Percentiles rank a stretch among this genome's conserved stretches.
Conservation (phyloP, 2,797 vertebrate species). For the Microctenopoma steveboyesi region DNA sequence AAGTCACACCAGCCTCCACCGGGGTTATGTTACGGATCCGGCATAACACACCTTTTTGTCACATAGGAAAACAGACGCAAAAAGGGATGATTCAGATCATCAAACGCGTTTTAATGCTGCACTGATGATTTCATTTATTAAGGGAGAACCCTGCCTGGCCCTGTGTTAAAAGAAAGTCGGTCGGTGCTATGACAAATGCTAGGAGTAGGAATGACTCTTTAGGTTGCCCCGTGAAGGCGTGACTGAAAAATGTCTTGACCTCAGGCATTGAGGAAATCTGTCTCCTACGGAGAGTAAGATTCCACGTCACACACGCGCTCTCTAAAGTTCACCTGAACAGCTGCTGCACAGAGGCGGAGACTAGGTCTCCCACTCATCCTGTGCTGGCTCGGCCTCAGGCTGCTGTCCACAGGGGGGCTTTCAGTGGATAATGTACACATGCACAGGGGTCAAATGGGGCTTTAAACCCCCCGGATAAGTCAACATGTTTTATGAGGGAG, state of each 20-base stretch:
- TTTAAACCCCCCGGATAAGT: conserved; percentile 22
- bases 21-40: conserved; percentile 18
- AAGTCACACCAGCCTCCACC: conserved; percentile 46
- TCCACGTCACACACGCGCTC: conserved; percentile 14
- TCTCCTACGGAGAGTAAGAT: conserved; percentile 1
- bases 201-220: not conserved
- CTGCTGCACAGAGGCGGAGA: conserved; percentile 38
- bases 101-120: too few species aligned
- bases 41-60: not conserved
- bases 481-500: conserved; percentile 17
- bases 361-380: conserved; percentile 22
- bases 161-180: too few species aligned
- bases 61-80: too few species aligned
- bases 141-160: too few species aligned
- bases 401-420: conserved; percentile 11
- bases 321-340: conserved; percentile 68
- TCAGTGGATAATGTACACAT: conserved; percentile 24
- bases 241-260: conserved; percentile 15
- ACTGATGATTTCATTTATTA: too few species aligned
- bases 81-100: too few species aligned
- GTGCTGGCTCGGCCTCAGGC: conserved; percentile 8
- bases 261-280: conserved; percentile 27
- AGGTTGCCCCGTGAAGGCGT: not conserved
- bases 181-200: too few species aligned
- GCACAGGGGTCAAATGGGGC: conserved; percentile 32